Evolutionary conservation across 2,113 vertebrate genomes (phyloP).

Genomic region (Gnathonemus longibarbis): DNA sequence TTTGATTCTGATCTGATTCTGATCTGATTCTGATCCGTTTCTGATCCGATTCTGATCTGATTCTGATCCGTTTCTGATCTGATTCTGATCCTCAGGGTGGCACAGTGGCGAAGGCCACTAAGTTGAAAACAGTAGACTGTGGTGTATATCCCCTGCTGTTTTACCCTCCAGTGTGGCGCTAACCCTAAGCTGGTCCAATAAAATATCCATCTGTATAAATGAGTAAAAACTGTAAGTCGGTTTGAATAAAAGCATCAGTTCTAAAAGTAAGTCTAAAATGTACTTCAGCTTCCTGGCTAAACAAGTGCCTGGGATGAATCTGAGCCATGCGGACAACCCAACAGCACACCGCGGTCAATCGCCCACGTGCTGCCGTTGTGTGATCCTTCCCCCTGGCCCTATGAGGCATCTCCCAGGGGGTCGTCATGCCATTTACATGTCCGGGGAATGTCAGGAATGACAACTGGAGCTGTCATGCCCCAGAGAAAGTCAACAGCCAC

Average conservation of each 20-base stretch:
- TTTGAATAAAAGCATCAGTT: not conserved
- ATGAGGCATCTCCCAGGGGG: not conserved
- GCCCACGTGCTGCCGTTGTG: not conserved
- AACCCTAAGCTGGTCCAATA: not conserved
- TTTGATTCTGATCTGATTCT: too few species aligned
- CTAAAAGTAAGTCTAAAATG: not conserved
- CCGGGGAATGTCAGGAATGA: not conserved
- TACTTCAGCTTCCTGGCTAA: not conserved
- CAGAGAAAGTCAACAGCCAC: not conserved
- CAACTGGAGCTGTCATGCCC: not conserved
- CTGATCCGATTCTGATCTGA: too few species aligned
- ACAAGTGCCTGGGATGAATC: not conserved
- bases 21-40: too few species aligned
- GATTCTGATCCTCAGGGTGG: not conserved
- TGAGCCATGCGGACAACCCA: not conserved
- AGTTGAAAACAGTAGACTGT: not conserved
- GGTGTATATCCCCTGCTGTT: not conserved
- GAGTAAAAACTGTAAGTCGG: not conserved
- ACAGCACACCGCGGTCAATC: not conserved
- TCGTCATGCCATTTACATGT: not conserved
- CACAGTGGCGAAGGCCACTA: not conserved
- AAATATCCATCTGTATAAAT: not conserved
- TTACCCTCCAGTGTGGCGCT: not conserved
- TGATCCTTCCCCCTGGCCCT: not conserved
- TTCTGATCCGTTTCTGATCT: too few species aligned